phyloP scores from a whole-genome alignment of 2,888 invertebrate species.

The Synergus itoensis region DNA sequence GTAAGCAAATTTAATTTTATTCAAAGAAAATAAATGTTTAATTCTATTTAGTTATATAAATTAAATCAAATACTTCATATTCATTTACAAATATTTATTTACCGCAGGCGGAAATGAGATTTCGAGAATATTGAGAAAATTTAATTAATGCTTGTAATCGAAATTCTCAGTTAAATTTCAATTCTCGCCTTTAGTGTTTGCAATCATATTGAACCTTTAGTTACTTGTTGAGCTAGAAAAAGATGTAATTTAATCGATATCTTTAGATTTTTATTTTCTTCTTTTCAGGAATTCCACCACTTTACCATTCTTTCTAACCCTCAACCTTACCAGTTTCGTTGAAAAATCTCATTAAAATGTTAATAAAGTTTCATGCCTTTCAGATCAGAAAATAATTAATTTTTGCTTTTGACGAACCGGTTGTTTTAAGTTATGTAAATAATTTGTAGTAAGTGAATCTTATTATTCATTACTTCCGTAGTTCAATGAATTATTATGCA shows the following conservation, averaged over 20 bases:
- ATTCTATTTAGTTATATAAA: too few species aligned
- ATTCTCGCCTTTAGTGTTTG: neutral
- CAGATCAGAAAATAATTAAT: too few species aligned
- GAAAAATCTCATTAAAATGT: slow-evolving; percentile 26
- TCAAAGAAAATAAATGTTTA: too few species aligned
- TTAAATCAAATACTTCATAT: too few species aligned
- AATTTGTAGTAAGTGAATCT: too few species aligned
- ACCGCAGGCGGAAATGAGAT: neutral
- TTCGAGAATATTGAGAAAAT: neutral
- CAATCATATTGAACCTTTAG: neutral
- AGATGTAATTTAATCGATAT: neutral
- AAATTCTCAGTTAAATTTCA: neutral
- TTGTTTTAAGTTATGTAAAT: too few species aligned
- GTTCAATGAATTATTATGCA: too few species aligned
- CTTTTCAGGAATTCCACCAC: neutral
- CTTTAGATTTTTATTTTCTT: neutral
- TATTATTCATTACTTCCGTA: too few species aligned
- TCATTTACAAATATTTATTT: neutral
- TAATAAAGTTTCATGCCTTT: neutral
- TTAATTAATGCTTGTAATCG: neutral
- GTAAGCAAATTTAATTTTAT: too few species aligned
- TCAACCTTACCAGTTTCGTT: neutral
- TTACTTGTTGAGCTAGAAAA: neutral
- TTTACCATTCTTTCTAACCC: neutral
- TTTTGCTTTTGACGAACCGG: too few species aligned